Evolutionary conservation across 2,888 invertebrate species (phyloP).

Genomic region (Sericinus montela): DNA sequence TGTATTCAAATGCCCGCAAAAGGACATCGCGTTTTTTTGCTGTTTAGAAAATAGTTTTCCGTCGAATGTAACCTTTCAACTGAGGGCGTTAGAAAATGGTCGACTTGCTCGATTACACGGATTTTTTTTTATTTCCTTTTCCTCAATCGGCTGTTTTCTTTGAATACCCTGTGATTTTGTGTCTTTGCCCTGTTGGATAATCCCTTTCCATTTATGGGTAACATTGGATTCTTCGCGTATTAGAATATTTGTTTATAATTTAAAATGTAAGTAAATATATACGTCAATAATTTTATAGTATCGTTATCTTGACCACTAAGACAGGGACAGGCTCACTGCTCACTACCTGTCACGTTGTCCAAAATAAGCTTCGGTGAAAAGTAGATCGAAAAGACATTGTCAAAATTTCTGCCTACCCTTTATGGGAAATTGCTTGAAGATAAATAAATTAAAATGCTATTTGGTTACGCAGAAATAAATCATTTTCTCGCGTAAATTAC

Average conservation of each 20-base stretch:
- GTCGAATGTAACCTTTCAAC: slow-evolving; percentile 18
- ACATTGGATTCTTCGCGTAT: slow-evolving; percentile 27
- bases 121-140: slow-evolving; percentile 25
- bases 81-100: neutral
- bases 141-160: slow-evolving; percentile 45
- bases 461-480: too few species aligned
- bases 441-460: too few species aligned
- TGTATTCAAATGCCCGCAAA: slow-evolving; percentile 60
- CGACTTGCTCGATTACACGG: neutral
- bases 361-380: too few species aligned
- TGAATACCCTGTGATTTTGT: slow-evolving; percentile 52
- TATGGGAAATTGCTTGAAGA: too few species aligned
- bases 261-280: too few species aligned
- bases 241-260: slow-evolving; percentile 24
- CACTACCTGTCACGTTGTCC: too few species aligned
- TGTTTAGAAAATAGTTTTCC: neutral
- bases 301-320: too few species aligned
- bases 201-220: slow-evolving; percentile 43
- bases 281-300: too few species aligned
- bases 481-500: too few species aligned
- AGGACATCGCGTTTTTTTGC: slow-evolving; percentile 24
- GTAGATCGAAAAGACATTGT: too few species aligned
- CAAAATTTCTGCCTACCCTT: too few species aligned
- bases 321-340: too few species aligned
- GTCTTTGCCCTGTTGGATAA: slow-evolving; percentile 56